phyloP scores from a whole-genome alignment of 1,140 invertebrate genomes.

The Cotesia glomerata region DNA sequence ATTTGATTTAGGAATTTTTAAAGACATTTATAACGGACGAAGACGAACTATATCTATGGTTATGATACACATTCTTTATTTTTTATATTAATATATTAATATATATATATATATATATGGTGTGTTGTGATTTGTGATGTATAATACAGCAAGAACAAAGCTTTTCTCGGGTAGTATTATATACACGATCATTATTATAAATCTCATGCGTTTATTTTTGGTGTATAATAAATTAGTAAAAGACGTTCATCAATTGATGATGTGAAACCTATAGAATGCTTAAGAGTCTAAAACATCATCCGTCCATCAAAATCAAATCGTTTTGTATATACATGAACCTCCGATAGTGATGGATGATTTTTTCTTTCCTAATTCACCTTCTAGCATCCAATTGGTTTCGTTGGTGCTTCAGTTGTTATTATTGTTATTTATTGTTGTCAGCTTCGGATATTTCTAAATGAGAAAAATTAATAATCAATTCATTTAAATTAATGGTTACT shows the following conservation, averaged over 20 bases:
- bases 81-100: background rate
- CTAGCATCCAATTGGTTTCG: background rate
- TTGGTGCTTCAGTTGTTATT: no score
- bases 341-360: constrained; percentile 58
- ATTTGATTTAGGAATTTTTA: no score
- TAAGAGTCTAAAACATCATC: constrained; percentile 47
- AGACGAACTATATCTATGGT: no score
- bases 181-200: constrained; percentile 48
- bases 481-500: no score
- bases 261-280: constrained; percentile 50
- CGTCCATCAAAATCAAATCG: constrained; percentile 48
- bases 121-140: background rate
- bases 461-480: no score
- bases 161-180: constrained; percentile 4
- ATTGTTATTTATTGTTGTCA: no score
- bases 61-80: no score
- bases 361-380: constrained; percentile 41
- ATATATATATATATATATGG: background rate
- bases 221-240: constrained; percentile 59
- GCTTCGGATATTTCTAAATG: no score
- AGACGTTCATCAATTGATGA: constrained; percentile 60
- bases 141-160: constrained; percentile 8
- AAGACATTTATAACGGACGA: no score
- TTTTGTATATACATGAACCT: background rate
- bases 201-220: constrained; percentile 53